Evolutionary conservation across 1,140 invertebrate species (phyloP), one percentile per base, ranked within the genome.

Genomic region (Euwallacea fornicatus): DNA sequence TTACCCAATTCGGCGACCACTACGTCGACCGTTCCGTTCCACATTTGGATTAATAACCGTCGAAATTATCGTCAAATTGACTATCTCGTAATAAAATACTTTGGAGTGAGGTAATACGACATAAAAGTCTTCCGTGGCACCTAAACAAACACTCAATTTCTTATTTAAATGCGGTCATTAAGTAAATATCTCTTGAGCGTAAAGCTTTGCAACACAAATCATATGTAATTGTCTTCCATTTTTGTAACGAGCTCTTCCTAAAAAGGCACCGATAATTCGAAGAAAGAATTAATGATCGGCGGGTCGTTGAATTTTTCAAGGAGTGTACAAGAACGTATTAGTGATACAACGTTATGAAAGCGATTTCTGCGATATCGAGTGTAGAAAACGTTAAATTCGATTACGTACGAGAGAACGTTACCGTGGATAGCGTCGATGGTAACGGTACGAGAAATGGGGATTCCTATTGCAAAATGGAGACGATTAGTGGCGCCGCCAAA

Each of bases 221-320:
- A 68, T 68, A 50, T 68, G 66, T 68, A 68, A 68, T 68, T 59
- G 66, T 68, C 66, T 68, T 68, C 66, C 66, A 68, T 68, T 68
- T 68, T 68, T 60, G 66, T 68, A 68, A 68, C 16, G 50, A 60
- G 55, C 13, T 33, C 66, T 46, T 68, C 66, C 66, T 46, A 68
- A 68, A 67, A 68, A 60, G 66, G 66, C 56, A 60, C 66, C 66
- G 66, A 68, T 68, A 56, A 68, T 68, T 68, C 66, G 66, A 68
- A 68, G 66, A 68, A 68, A 59, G 66, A 68, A 59, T 68, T 68
- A 68, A 68, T 68, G 66, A 68, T 50, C 66, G 54, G 33, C 66
- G 47, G 66, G 66, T 68, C 66, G 66, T 68, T 68, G 66, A 68
- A 68, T 68, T 60, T 68, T 68, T 68, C 66, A 68, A 68, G 66